These are phyloP conservation scores for Diadema setosum DNA, from an alignment of 35 echinoderm and acorn worm genomes.

Conservation along the genomic window DNA sequence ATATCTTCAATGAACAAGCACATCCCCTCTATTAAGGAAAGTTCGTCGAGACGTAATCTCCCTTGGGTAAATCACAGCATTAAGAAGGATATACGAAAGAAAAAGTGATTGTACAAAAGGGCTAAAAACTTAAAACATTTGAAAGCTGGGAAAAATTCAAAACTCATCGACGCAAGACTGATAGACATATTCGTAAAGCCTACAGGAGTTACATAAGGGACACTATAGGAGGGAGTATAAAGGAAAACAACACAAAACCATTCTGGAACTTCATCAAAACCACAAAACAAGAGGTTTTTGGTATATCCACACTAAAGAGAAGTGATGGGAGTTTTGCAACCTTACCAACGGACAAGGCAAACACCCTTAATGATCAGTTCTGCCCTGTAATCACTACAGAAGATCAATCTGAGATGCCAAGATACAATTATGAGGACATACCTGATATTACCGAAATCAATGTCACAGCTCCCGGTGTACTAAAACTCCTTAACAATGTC, in stretches of 20 bases:
- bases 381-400: slow-evolving; percentile 37
- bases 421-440: background rate
- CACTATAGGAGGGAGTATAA: slow-evolving; percentile 22
- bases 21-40: slow-evolving; percentile 38
- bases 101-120: slow-evolving; percentile 25
- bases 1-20: background rate
- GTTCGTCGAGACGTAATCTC: background rate
- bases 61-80: slow-evolving; percentile 40
- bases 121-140: background rate
- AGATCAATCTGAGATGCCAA: background rate
- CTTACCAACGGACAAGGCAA: slow-evolving; percentile 22
- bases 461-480: background rate
- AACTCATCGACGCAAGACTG: background rate
- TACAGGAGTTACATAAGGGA: slow-evolving; percentile 13
- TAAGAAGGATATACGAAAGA: slow-evolving; percentile 29
- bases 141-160: background rate
- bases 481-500: slow-evolving; percentile 23
- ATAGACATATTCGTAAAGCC: slow-evolving; percentile 5
- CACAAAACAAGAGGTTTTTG: slow-evolving; percentile 16
- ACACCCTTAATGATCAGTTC: slow-evolving; percentile 26
- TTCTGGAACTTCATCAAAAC: slow-evolving; percentile 57
- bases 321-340: background rate
- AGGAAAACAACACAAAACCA: slow-evolving; percentile 21
- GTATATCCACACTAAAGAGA: background rate
- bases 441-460: slow-evolving; percentile 14